Evolutionary conservation across 2,797 vertebrate species (phyloP).

Genomic region (Carduelis carduelis): DNA sequence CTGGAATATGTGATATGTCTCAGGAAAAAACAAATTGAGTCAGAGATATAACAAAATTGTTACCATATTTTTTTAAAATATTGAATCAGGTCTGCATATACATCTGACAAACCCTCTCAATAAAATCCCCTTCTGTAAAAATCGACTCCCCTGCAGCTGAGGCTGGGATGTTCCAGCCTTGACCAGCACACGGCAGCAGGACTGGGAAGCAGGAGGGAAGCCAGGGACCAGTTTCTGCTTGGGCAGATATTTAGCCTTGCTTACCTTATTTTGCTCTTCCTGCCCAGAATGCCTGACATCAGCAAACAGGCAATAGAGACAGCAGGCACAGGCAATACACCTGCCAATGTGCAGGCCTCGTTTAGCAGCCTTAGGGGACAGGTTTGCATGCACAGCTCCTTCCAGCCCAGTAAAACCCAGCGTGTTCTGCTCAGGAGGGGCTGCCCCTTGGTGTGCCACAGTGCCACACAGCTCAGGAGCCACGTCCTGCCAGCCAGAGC

Average conservation of each 20-base stretch:
- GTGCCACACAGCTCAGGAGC: neutral
- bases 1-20: neutral
- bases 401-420: neutral
- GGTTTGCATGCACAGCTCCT: neutral
- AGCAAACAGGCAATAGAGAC: neutral
- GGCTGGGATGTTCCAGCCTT: neutral
- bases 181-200: accelerated
- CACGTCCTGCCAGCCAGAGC: neutral
- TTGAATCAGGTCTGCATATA: neutral
- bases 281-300: neutral
- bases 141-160: neutral
- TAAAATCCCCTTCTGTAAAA: neutral
- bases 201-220: neutral
- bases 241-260: neutral
- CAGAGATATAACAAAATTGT: neutral
- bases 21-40: neutral
- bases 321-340: neutral
- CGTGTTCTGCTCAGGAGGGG: neutral
- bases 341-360: accelerated
- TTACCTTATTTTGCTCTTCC: neutral
- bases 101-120: neutral
- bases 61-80: neutral
- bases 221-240: neutral
- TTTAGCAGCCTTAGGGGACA: neutral
- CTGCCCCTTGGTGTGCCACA: accelerated